Evolutionary conservation across 2,113 vertebrate species (phyloP), one percentile per base, ranked within the genome.

Genomic region (Chaetops frenatus): DNA sequence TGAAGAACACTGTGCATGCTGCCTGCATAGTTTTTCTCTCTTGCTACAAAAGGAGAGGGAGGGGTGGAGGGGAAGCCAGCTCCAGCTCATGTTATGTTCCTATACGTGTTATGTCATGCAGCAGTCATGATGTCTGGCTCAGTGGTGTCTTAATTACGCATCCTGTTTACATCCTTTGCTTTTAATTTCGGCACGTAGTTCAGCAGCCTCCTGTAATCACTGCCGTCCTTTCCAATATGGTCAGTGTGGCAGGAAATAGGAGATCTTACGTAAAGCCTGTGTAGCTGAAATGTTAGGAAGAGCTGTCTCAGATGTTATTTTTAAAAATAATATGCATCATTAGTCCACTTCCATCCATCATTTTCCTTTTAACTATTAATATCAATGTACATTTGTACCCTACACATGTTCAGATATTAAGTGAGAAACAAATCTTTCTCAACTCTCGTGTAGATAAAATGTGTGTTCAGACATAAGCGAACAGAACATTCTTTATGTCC

Each of bases 151-250:
- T 98, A 98, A 98, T 98, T 98, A 98, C 96, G 90, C 98, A 98
- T 98, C 98, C 98, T 98, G 98, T 98, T 98, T 98, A 98, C 97
- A 97, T 97, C 96, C 97, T 98, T 98, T 98, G 98, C 98, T 98
- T 98, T 98, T 97, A 97, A 98, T 98, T 98, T 96, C 94, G 64
- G 97, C 95, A 96, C 95, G 95, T 98, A 97, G 94, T 97, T 96
- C 96, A 88, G 93, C 92, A 88, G 85, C 93, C 97, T 95, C 80
- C 82, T 91, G 78, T 87, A 96, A 93, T 96, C 89, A 61, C 57
- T 51, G 90, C 85, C 5, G 47, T 82, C 91, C 92, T 92, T 89
- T 81, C 81, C 96, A 83, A 36, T 66, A 83, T 83, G 94, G 93
- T 86, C 94, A 90, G 83, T 35, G 74, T 86, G 93, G 77, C 95